phyloP scores from a whole-genome alignment of 64 coral and sea anemone genomes.

The Platygyra sinensis region DNA sequence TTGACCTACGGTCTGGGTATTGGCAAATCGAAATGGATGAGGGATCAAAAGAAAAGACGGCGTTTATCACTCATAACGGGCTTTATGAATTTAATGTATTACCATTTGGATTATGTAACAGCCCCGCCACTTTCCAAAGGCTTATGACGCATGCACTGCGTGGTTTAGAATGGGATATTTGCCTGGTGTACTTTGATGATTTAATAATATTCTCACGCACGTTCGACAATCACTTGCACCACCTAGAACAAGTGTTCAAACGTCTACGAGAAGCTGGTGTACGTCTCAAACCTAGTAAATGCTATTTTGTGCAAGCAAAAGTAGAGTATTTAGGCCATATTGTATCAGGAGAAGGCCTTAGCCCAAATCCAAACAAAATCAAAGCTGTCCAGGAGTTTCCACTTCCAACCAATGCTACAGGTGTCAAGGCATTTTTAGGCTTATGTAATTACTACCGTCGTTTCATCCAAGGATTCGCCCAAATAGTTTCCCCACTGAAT shows the following conservation, averaged over 20 bases:
- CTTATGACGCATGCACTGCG: constrained; percentile 15
- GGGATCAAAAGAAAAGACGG: constrained; percentile 22
- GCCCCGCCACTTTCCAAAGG: constrained; percentile 42
- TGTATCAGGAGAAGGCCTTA: neutral
- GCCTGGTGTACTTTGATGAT: constrained; percentile 54
- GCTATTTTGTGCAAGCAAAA: neutral
- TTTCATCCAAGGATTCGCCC: constrained; percentile 10
- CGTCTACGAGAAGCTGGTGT: constrained; percentile 39
- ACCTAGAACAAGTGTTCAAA: constrained; percentile 24
- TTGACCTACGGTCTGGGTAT: constrained; percentile 16
- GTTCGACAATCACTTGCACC: neutral
- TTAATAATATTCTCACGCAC: constrained; percentile 34
- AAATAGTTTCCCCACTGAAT: constrained; percentile 25
- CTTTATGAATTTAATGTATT: constrained; percentile 39
- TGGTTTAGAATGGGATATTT: constrained; percentile 34
- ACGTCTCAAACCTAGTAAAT: neutral
- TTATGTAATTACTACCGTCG: constrained; percentile 25
- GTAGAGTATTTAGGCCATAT: constrained; percentile 26
- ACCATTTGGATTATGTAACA: constrained; percentile 9
- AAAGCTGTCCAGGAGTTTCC: constrained; percentile 15
- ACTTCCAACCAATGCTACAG: neutral
- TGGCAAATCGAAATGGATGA: constrained; percentile 26
- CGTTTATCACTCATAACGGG: constrained; percentile 48
- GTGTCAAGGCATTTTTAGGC: constrained; percentile 10
- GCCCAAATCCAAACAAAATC: constrained; percentile 13